A percentile compares a stretch with the other conserved stretches of the same genome.
These are phyloP conservation scores for Struthio camelus DNA, from an alignment of 2,113 vertebrate species.

Conservation along the genomic window DNA sequence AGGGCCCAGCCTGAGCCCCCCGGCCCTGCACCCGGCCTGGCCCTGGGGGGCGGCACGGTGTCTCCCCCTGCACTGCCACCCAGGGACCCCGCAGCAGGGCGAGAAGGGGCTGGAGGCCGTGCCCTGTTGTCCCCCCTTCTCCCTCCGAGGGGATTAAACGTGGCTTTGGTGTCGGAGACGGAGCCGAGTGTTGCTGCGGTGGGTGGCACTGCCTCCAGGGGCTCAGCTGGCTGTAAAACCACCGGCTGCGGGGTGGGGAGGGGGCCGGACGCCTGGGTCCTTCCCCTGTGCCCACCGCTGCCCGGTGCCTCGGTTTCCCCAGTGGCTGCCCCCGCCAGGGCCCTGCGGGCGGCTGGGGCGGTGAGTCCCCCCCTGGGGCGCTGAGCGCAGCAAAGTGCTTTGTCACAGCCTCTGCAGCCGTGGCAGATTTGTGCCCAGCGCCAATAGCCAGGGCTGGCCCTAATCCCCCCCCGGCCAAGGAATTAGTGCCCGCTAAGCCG, in stretches of 20 bases:
- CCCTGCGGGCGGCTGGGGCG: background rate
- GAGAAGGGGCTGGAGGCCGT: background rate
- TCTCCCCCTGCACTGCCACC: background rate
- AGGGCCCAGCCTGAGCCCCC: conserved; percentile 73
- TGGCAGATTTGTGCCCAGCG: conserved; percentile 21
- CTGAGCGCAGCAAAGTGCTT: conserved; percentile 65
- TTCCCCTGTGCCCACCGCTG: too few species aligned
- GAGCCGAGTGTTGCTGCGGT: background rate
- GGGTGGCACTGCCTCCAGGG: too few species aligned
- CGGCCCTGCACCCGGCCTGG: conserved; percentile 68
- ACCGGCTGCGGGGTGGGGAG: rapidly evolving
- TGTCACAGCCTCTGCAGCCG: conserved; percentile 41
- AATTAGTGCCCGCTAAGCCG: conserved; percentile 37
- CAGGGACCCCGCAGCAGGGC: background rate
- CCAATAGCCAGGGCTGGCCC: conserved; percentile 8
- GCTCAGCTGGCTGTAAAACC: background rate
- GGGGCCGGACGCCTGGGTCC: rapidly evolving
- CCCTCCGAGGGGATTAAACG: background rate
- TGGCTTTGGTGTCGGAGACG: background rate
- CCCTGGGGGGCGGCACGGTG: conserved; percentile 9
- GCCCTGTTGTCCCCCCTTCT: background rate
- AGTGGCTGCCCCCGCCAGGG: background rate
- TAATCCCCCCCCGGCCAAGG: conserved; percentile 45
- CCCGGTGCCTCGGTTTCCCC: background rate
- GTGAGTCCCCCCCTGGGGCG: conserved; percentile 4